Conservation (phyloP, 2,888 invertebrate genomes). For the Drosophila helvetica region DNA sequence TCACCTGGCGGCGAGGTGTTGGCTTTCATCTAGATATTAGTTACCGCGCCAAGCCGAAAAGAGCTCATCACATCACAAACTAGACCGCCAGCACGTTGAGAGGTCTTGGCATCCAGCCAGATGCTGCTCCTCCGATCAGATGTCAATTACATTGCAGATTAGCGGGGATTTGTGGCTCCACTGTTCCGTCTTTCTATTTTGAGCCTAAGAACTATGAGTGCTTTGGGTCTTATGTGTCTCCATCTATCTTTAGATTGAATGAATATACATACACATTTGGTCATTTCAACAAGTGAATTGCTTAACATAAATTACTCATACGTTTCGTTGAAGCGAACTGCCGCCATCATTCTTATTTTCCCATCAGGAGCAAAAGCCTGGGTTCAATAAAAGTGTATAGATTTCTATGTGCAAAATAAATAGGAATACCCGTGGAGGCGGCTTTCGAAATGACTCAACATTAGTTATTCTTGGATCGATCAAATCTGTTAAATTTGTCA, state of each 20-base stretch:
- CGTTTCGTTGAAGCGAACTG: too few species aligned
- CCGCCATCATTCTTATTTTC: too few species aligned
- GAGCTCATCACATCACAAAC: conserved; percentile 34
- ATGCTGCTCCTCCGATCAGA: conserved; percentile 57
- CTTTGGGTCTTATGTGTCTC: conserved; percentile 2
- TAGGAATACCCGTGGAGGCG: too few species aligned
- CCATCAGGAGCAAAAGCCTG: too few species aligned
- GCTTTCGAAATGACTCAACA: too few species aligned
- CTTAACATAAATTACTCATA: too few species aligned
- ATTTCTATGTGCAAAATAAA: too few species aligned
- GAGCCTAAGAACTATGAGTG: too few species aligned
- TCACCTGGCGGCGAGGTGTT: conserved; percentile 40
- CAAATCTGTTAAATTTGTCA: too few species aligned
- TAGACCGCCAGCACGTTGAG: conserved; percentile 42
- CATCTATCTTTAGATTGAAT: conserved; percentile 10
- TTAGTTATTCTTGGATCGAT: too few species aligned
- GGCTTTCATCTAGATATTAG: conserved; percentile 42
- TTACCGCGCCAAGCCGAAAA: conserved; percentile 25
- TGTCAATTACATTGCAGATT: conserved; percentile 60
- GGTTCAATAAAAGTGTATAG: too few species aligned
- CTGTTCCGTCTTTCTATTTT: too few species aligned
- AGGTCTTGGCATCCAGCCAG: conserved; percentile 35
- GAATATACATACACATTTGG: conserved; percentile 2
- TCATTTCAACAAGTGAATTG: conserved; percentile 44
- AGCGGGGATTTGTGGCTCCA: conserved; percentile 43